phyloP scores from a whole-genome alignment of 2,113 vertebrate species.

The Limanda limanda region DNA sequence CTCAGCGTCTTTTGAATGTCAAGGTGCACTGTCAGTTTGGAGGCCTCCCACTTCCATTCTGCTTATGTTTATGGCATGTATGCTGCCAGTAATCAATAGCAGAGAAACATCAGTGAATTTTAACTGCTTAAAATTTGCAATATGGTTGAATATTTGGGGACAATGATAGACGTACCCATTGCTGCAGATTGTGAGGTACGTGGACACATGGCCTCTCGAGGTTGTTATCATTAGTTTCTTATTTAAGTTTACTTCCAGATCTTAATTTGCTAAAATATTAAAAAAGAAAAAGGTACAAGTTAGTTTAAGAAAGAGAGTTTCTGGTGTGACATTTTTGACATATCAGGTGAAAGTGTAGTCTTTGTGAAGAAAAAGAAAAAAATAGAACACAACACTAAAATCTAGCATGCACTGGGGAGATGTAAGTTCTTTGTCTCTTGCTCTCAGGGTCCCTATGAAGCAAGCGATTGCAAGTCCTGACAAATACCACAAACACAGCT shows the following conservation, averaged over 20 bases:
- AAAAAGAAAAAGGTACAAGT: background rate
- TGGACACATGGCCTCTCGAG: background rate
- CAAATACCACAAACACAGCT: conserved; percentile 10
- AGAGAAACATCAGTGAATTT: too few species aligned
- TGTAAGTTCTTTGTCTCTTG: too few species aligned
- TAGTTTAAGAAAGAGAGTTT: background rate
- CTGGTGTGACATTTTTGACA: background rate
- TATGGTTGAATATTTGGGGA: too few species aligned
- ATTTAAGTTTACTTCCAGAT: background rate
- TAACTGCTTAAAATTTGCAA: too few species aligned
- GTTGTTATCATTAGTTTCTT: background rate
- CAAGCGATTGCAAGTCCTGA: conserved; percentile 35
- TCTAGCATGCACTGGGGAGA: background rate
- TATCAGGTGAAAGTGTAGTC: too few species aligned
- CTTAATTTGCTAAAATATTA: background rate
- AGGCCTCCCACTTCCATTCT: too few species aligned
- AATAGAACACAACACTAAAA: background rate
- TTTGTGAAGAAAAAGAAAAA: too few species aligned
- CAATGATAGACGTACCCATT: too few species aligned
- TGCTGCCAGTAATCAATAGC: too few species aligned
- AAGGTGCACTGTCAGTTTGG: too few species aligned
- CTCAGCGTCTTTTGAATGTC: too few species aligned
- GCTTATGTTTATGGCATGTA: too few species aligned
- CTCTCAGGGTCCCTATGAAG: background rate
- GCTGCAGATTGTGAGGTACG: background rate